Evolutionary conservation across 2,113 vertebrate species (phyloP).

Genomic region (Muntiacus reevesi): DNA sequence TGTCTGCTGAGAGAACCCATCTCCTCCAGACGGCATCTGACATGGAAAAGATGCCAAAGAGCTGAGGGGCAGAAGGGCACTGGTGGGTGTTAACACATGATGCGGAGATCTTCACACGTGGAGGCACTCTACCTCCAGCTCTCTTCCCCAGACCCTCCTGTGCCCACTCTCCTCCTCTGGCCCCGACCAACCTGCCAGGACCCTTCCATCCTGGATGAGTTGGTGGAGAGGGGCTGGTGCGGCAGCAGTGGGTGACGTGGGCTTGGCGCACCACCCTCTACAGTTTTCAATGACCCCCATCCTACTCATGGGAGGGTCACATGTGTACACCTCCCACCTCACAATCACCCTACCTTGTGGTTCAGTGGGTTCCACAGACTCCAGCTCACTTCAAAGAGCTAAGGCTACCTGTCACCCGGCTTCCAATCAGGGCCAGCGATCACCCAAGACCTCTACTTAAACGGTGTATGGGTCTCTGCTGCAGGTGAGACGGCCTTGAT

Average conservation of each 20-base stretch:
- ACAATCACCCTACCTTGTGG: not conserved
- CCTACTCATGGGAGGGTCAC: not conserved
- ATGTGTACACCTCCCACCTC: not conserved
- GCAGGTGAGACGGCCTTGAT: not conserved
- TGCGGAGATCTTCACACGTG: not conserved
- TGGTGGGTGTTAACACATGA: not conserved
- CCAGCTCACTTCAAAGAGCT: not conserved
- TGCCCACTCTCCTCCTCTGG: not conserved
- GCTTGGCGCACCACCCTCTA: not conserved
- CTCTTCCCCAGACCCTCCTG: not conserved
- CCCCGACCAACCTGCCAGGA: not conserved
- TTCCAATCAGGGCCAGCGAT: not conserved
- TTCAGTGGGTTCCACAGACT: not conserved
- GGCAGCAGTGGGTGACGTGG: not conserved
- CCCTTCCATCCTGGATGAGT: not conserved
- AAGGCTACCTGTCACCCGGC: not conserved
- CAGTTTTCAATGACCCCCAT: not conserved
- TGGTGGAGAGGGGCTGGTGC: not conserved
- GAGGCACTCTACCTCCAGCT: not conserved
- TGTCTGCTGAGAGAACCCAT: not conserved
- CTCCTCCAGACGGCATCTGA: not conserved
- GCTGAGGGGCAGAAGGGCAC: not conserved
- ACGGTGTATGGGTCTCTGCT: not conserved
- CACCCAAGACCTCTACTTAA: not conserved
- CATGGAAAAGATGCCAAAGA: not conserved